Base-by-base conservation (phyloP, 2,113 vertebrate species). In the Aythya baeri region DNA sequence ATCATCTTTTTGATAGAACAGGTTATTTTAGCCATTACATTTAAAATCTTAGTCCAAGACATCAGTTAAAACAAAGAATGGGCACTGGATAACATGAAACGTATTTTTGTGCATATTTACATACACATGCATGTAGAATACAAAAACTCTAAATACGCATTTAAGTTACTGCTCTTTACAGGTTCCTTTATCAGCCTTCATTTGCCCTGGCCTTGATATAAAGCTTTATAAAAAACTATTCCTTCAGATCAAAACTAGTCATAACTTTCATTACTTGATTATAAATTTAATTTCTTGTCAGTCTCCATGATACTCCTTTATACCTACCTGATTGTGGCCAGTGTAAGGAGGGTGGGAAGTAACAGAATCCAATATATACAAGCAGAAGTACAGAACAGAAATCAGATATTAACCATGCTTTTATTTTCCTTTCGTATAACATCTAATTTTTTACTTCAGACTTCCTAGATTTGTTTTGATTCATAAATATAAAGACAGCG, bases 41-140 rank as follows among this genome's bases (percentile, higher is more conserved):
- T 41, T 31, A 32, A n/a, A 17, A 55, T 75, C 73, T 75, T 67
- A 62, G 76, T 55, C 16, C 26, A 59, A 84, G 25, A n/a, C 8
- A 66, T 38, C 20, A 70, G 80, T 44, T 74, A 38, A 83, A 75
- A 88, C 8, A 77, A 88, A 83, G 9, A 83, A 73, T 6, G 8
- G 17, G n/a, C 29, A 74, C 14, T 8, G 21, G 31, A 66, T n/a
- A 32, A 66, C 26, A 83, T 5, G 72, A 77, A 83, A 43, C 0
- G 0, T 2, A 17, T 11, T 27, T 58, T 31, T 78, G 15, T 44
- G 5, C 2, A 5, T 14, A 38, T 10, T 3, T 36, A 44, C 0
- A 7, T 21, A 84, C 6, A 43, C 23, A 52, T 22, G 46, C 3
- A 61, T 0, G 6, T 8, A 57, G 38, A 72, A 67, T 0, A 74